Percentiles rank a stretch among this genome's conserved stretches.
Evolutionary conservation across 1,140 invertebrate species (phyloP).

Genomic region (Hylaeus anthracinus): DNA sequence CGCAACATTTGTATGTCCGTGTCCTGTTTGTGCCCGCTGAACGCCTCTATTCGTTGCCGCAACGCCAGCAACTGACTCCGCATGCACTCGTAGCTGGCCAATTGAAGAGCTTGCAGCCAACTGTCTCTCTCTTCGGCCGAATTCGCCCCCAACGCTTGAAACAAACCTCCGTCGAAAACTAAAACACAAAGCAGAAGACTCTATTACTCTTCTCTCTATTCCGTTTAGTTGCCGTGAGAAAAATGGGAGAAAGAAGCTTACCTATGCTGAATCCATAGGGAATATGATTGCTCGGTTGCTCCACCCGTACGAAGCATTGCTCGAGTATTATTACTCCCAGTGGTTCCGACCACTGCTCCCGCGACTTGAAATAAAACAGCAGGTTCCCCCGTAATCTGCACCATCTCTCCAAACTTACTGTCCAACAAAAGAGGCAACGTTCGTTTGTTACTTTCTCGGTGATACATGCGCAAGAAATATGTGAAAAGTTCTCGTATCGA

Average conservation of each 20-base stretch:
- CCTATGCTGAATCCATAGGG: slow-evolving; percentile 80
- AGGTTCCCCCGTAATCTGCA: slow-evolving; percentile 95
- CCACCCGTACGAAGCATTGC: slow-evolving; percentile 89
- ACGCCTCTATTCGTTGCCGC: slow-evolving; percentile 83
- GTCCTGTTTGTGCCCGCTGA: slow-evolving; percentile 83
- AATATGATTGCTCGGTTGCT: slow-evolving; percentile 81
- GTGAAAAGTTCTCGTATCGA: not conserved
- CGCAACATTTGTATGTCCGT: slow-evolving; percentile 87
- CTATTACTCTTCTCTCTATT: too few relatives aligned
- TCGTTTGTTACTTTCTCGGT: not conserved
- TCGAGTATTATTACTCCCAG: slow-evolving; percentile 93
- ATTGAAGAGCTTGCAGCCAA: slow-evolving; percentile 93
- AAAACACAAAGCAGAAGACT: slow-evolving; percentile 37
- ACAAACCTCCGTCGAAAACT: slow-evolving; percentile 92
- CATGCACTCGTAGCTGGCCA: slow-evolving; percentile 92
- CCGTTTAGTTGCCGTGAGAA: too few relatives aligned
- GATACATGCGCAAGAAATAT: not conserved
- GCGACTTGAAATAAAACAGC: slow-evolving; percentile 96
- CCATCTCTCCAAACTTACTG: slow-evolving; percentile 93
- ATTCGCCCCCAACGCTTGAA: slow-evolving; percentile 89
- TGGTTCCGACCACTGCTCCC: slow-evolving; percentile 93
- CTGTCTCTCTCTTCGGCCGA: slow-evolving; percentile 90
- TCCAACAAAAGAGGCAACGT: slow-evolving; percentile 66
- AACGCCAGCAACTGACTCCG: slow-evolving; percentile 88
- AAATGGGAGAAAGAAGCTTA: slow-evolving; percentile 53